Base-by-base conservation (phyloP, 2,113 vertebrate species). In the Gnathonemus longibarbis region DNA sequence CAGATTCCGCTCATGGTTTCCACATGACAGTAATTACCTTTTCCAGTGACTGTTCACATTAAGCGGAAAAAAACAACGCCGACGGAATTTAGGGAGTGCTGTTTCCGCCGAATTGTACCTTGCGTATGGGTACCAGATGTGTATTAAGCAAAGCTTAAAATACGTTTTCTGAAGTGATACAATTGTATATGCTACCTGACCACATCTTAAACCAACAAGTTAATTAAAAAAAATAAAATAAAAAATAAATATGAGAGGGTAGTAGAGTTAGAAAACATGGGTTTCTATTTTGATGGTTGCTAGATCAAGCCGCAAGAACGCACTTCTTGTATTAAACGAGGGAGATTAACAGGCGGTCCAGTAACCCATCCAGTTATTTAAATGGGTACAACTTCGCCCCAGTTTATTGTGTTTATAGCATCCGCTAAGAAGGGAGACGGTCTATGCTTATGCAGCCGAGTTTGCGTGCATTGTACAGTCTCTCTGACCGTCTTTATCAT, bases 21-120 rank as follows among this genome's bases (percentile, higher is more conserved):
- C 74, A 80, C 74, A 80, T 80, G 74, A 80, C 17, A 80, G 39
- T 42, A 80, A 80, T 80, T 80, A 80, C 74, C 74, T 80, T 80
- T 80, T 80, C 74, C 74, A 80, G 35, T 80, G 74, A 80, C 74
- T 80, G 74, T 80, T 80, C 74, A 42, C 35, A 42, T 80, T 42
- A 80, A 80, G 74, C 74, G 74, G 70, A 80, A 80, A 80, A 74
- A 42, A 80, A 80, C 74, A 80, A 80, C 74, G 74, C 74, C 2
- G 74, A 19, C 74, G 74, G 74, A 80, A 80, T 80, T 80, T 80
- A 42, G 35, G 74, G 35, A 80, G 74, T 39, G 74, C 35, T 80
- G 74, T 80, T 80, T 80, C 31, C 17, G 74, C 74, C 35, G 35
- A 80, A 80, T 42, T 80, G n/a, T 80, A 17, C 74, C 17, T 39